Base-by-base conservation (phyloP, 2,888 invertebrate species). In the Campoplex nolae region DNA sequence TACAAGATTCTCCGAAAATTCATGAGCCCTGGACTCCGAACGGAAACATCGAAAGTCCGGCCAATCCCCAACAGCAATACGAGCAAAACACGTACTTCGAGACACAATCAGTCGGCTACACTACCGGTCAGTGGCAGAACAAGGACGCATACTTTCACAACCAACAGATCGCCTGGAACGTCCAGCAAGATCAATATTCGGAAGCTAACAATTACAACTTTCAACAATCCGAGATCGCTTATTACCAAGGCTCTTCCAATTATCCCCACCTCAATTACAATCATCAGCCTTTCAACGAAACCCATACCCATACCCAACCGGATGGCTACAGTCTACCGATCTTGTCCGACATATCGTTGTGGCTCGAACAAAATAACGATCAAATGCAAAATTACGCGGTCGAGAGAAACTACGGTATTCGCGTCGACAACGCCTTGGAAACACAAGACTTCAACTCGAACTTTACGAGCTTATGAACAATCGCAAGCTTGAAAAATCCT, bases 291-390 rank as follows among this genome's bases (percentile, higher is more conserved):
- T 42, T 73, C 28, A 67, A 32, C 51, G 68, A 67, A 42, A 18
- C 80, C 16, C 76, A 79, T 23, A 75, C 18, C 51, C 79, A 23
- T 23, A 23, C 23, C 38, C 38, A 58, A 7, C 18, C 45, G 13
- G 84, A 86, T 8, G 18, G 11, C n/a, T 83, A 58, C 68, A 32
- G 45, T 7, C 32, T 88, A 28, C 85, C 88, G 9, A 38, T 79
- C 38, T 70, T 86, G 48, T 65, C 80, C 13, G 88, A 88, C 77
- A 83, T 88, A 35, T 78, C 83, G 9, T 51, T 80, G 1, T 88
- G 84, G 86, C 84, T 88, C 23, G 73, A 65, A 45, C 45, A 11
- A 45, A 45, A 11, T 45, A 13, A 45, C 45, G 76, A 58, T 38
- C 82, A 83, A 28, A 83, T 83, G 13, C 13, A 45, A 13, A 45